A percentile compares a stretch with the other conserved stretches of the same genome.
Conservation (phyloP, 1,140 invertebrate genomes). For the Charaxes varanes region DNA sequence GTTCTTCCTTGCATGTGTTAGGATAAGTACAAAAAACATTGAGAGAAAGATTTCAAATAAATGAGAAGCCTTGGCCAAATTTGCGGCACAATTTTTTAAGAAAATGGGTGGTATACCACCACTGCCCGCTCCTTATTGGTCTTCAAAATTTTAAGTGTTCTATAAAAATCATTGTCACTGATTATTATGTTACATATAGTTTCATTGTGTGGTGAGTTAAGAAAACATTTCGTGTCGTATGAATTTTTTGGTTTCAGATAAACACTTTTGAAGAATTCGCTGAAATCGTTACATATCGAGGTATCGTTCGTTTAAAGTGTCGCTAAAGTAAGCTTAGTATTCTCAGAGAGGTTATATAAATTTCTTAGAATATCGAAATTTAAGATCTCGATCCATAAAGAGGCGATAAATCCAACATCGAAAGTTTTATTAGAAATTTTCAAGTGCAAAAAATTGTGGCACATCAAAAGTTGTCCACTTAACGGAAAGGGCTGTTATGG, state of each 20-base stretch:
- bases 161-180: slow-evolving; percentile 2
- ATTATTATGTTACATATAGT: no score
- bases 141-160: not conserved
- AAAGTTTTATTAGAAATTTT: no score
- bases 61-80: slow-evolving; percentile 6
- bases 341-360: no score
- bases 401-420: no score
- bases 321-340: not conserved
- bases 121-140: slow-evolving; percentile 11
- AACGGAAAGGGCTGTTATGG: slow-evolving; percentile 18
- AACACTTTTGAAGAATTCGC: not conserved
- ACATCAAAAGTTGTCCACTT: slow-evolving; percentile 7
- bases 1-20: slow-evolving; percentile 8
- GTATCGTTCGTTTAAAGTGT: not conserved
- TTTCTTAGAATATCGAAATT: no score
- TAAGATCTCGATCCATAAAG: no score
- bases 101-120: slow-evolving; percentile 7
- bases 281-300: not conserved
- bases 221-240: no score
- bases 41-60: slow-evolving; percentile 10
- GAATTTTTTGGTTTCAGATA: not conserved
- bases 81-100: slow-evolving; percentile 11
- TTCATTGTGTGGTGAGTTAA: no score
- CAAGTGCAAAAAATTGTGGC: not conserved
- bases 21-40: slow-evolving; percentile 6